Evolutionary conservation across 2,797 vertebrate species (phyloP), one percentile per base, ranked within the genome.

Genomic region (Rhabdomys pumilio): DNA sequence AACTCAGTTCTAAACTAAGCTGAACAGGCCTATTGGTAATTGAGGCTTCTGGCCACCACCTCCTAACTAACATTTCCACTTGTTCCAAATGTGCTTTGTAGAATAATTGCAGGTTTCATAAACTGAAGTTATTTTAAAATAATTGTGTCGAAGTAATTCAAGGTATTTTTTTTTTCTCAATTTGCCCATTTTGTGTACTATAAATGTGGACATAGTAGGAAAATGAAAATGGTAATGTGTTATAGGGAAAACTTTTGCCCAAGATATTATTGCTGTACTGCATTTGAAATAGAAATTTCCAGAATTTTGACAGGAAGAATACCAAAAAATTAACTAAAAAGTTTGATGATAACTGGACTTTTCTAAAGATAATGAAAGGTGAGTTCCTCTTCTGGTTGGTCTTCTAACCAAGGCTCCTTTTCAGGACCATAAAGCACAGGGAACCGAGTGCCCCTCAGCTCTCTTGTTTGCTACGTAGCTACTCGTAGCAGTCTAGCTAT

Each of bases 191-290:
- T 85, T 24, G 10, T 50, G 3, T 85, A 67, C 77, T 67, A 10
- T 11, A 20, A 34, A 38, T 50, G 44, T 63, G 89, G 77, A 53
- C 67, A 91, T 93, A 89, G 89, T 90, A 93, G 90, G 79, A 97
- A 41, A 82, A 20, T 5, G 11, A 31, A 50, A 85, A 83, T 93
- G 13, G 15, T 61, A 61, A 5, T 84, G 15, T 75, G 81, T 84
- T 95, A 1, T 80, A 91, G 34, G n/a, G 67, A 94, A 83, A 90
- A 65, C 3, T 8, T 96, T 95, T 91, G 15, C 19, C 87, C 87
- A 3, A 61, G 67, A 14, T 85, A 29, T 53, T 90, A 63, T 87
- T 88, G n/a, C 17, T 61, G 1, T 67, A 61, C 31, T 87, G 0
- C 79, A 57, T 92, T 67, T 89, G 38, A 96, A 80, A 41, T 91